phyloP scores from a whole-genome alignment of 2,888 invertebrate genomes.

The Cynaeus angustus region DNA sequence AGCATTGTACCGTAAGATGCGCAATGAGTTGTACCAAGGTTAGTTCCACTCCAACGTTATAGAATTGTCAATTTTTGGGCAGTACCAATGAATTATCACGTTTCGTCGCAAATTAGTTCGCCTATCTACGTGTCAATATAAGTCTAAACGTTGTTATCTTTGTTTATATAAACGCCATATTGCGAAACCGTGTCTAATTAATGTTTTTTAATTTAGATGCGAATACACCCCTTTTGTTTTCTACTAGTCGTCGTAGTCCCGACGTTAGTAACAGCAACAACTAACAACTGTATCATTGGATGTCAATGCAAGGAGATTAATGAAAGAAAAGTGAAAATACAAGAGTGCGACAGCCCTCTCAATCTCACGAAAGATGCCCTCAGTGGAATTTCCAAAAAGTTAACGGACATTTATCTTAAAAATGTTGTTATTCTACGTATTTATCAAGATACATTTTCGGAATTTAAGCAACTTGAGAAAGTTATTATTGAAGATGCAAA shows the following conservation, averaged over 20 bases:
- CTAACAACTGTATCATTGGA: constrained; percentile 55
- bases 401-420: constrained; percentile 57
- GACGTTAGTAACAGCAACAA: constrained; percentile 53
- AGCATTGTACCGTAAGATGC: constrained; percentile 50
- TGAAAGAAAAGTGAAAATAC: constrained; percentile 56
- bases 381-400: constrained; percentile 52
- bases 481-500: constrained; percentile 82
- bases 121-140: constrained; percentile 31
- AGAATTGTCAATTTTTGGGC: constrained; percentile 33
- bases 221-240: constrained; percentile 38
- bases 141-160: constrained; percentile 22
- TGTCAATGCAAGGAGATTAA: constrained; percentile 59
- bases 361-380: constrained; percentile 58
- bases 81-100: constrained; percentile 2
- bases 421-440: constrained; percentile 76
- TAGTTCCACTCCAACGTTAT: constrained; percentile 28
- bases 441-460: constrained; percentile 81
- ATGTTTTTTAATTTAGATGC: constrained; percentile 36
- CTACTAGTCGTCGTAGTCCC: constrained; percentile 51
- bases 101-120: constrained; percentile 26
- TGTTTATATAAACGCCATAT: constrained; percentile 26
- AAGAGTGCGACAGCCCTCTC: constrained; percentile 58
- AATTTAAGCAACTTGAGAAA: constrained; percentile 78
- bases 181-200: constrained; percentile 29
- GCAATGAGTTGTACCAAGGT: constrained; percentile 58